Conservation (phyloP, 1,140 invertebrate genomes). For the Meteorus sp. region DNA sequence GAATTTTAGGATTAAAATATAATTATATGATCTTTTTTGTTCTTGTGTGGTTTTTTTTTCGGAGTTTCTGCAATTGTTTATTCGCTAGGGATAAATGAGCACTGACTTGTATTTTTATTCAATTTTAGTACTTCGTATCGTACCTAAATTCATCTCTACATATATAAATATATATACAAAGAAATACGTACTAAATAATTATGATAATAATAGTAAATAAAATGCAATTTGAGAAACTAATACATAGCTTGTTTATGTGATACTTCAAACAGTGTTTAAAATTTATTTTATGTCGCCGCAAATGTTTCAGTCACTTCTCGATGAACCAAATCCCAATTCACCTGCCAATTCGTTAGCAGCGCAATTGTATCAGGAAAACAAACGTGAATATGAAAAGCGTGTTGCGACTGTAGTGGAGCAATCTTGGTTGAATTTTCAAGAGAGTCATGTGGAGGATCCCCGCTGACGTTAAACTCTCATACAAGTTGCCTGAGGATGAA, state of each 20-base stretch:
- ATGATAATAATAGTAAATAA: conserved; percentile 15
- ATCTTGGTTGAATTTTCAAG: conserved; percentile 64
- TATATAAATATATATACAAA: conserved; percentile 40
- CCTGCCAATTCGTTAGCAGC: conserved; percentile 72
- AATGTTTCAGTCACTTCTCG: conserved; percentile 63
- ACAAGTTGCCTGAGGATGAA: neutral
- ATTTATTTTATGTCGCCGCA: conserved; percentile 14
- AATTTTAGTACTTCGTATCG: conserved; percentile 49
- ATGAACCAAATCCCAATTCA: conserved; percentile 73
- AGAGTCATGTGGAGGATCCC: conserved; percentile 52
- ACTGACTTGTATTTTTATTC: conserved; percentile 42
- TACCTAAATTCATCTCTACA: conserved; percentile 42
- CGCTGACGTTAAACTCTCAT: conserved; percentile 50
- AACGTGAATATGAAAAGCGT: conserved; percentile 71
- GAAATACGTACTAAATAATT: conserved; percentile 48
- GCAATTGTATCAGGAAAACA: conserved; percentile 70
- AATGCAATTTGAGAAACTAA: conserved; percentile 39
- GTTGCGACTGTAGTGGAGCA: conserved; percentile 72
- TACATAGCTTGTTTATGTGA: conserved; percentile 21
- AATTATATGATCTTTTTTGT: conserved; percentile 24
- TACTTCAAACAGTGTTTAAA: conserved; percentile 24
- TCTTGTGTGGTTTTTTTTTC: conserved; percentile 31
- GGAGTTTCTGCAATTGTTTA: conserved; percentile 25
- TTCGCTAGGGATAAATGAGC: conserved; percentile 30
- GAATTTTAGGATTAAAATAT: conserved; percentile 17